These are phyloP conservation scores for Athalia cordata DNA, from an alignment of 2,888 invertebrate genomes.

Conservation along the genomic window DNA sequence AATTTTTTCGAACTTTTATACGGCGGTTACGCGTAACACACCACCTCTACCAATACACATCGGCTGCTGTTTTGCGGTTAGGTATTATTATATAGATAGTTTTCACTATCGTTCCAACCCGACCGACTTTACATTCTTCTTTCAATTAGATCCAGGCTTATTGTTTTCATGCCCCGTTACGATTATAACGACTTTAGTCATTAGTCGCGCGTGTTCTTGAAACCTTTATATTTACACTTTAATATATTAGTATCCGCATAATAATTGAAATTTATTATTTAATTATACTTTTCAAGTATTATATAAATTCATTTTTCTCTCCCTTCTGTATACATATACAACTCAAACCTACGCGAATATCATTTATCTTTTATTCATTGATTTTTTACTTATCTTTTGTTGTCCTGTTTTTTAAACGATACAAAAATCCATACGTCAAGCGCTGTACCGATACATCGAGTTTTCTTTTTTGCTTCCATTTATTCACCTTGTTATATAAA, in stretches of 20 bases:
- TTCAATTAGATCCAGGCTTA: neutral
- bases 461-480: neutral
- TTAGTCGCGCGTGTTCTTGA: conserved; percentile 17
- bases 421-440: no score
- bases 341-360: neutral
- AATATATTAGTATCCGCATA: neutral
- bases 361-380: conserved; percentile 32
- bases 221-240: neutral
- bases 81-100: neutral
- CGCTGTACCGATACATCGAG: no score
- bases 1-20: neutral
- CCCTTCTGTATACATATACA: neutral
- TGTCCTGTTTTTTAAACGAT: no score
- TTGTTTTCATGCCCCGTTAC: conserved; percentile 17
- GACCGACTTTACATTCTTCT: neutral
- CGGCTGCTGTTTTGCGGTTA: neutral
- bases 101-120: conserved; percentile 8
- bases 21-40: neutral
- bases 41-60: neutral
- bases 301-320: neutral
- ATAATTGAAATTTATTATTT: neutral
- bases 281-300: neutral
- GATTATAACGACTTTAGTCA: conserved; percentile 14
- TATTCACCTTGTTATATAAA: conserved; percentile 9
- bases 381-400: no score